A percentile compares a stretch with the other conserved stretches of the same genome.
phyloP scores from a whole-genome alignment of 2,888 invertebrate species.

The Synanthedon tipuliformis region DNA sequence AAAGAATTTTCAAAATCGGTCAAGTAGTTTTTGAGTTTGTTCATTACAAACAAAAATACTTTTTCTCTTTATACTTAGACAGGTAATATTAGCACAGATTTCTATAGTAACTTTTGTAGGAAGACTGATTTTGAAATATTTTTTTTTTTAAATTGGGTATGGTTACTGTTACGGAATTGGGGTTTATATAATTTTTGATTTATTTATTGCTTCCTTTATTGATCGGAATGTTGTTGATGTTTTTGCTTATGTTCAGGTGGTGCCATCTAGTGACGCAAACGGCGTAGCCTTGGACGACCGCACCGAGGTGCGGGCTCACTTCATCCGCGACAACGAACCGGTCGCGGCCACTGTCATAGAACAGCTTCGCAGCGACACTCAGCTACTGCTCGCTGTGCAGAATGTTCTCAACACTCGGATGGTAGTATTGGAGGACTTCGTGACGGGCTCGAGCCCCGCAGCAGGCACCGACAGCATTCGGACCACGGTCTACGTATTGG shows the following conservation, averaged over 20 bases:
- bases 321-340: constrained; percentile 65
- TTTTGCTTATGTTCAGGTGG: constrained; percentile 17
- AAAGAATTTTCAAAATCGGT: too few species aligned
- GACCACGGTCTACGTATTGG: constrained; percentile 63
- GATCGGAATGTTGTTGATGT: too few species aligned
- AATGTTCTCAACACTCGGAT: constrained; percentile 30
- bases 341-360: constrained; percentile 61
- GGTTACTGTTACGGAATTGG: too few species aligned
- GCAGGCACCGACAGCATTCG: not conserved
- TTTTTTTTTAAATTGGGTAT: too few species aligned
- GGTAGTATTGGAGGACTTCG: constrained; percentile 57
- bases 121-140: too few species aligned
- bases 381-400: constrained; percentile 49
- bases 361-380: constrained; percentile 50
- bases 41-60: too few species aligned
- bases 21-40: too few species aligned
- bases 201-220: too few species aligned
- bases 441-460: constrained; percentile 34
- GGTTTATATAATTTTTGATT: too few species aligned
- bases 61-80: too few species aligned
- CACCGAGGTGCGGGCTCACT: constrained; percentile 69
- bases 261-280: constrained; percentile 33
- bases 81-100: too few species aligned
- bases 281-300: constrained; percentile 40
- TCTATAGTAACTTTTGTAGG: too few species aligned